Conservation (phyloP, 1,140 invertebrate genomes). For the Diorhabda carinulata region DNA sequence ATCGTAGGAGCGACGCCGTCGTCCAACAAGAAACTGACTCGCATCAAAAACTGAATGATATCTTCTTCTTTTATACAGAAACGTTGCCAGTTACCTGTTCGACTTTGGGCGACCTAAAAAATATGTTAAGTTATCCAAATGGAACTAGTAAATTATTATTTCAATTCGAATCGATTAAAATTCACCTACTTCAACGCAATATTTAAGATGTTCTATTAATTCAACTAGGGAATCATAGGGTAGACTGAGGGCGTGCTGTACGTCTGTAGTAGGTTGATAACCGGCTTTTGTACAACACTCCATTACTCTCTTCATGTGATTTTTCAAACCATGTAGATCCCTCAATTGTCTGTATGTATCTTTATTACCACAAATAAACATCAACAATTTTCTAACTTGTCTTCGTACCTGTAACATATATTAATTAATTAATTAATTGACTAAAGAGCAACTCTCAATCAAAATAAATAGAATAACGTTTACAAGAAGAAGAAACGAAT, state of each 20-base stretch:
- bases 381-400: slow-evolving; percentile 83
- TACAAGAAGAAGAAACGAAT: no score
- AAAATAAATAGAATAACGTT: no score
- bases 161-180: slow-evolving; percentile 40
- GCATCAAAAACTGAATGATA: slow-evolving; percentile 74
- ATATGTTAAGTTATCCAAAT: not conserved
- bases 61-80: slow-evolving; percentile 75
- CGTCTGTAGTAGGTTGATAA: slow-evolving; percentile 50
- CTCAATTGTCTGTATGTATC: slow-evolving; percentile 91
- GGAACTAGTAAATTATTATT: not conserved
- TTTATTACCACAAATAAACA: slow-evolving; percentile 92
- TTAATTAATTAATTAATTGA: not conserved
- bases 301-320: slow-evolving; percentile 67
- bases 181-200: slow-evolving; percentile 75
- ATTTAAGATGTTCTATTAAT: slow-evolving; percentile 92
- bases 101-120: slow-evolving; percentile 11
- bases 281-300: slow-evolving; percentile 59
- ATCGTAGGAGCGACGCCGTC: slow-evolving; percentile 91
- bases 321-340: slow-evolving; percentile 85
- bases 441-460: no score
- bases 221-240: slow-evolving; percentile 88
- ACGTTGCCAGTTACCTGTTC: slow-evolving; percentile 84
- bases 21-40: slow-evolving; percentile 77
- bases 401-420: slow-evolving; percentile 55
- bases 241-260: slow-evolving; percentile 51